phyloP scores from a whole-genome alignment of 2,888 invertebrate species.

The Cheilosia urbana region DNA sequence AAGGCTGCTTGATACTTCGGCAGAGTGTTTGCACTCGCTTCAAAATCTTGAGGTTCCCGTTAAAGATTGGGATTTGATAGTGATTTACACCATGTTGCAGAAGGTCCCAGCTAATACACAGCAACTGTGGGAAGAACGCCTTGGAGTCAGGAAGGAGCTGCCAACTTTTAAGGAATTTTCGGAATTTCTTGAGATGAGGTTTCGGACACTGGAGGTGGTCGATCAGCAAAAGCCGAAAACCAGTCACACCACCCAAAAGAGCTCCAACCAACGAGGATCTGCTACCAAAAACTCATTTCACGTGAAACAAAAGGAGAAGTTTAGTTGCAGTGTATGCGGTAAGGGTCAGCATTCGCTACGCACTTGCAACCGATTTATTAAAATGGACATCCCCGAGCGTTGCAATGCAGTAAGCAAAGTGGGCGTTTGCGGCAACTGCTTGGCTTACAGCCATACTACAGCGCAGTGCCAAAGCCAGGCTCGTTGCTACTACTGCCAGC shows the following conservation, averaged over 20 bases:
- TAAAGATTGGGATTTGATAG: background rate
- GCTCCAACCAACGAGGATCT: background rate
- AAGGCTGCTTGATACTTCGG: background rate
- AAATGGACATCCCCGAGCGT: background rate
- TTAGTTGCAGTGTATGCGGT: background rate
- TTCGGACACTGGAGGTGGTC: background rate
- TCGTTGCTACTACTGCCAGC: background rate
- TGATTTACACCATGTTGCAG: background rate
- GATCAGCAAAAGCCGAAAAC: background rate
- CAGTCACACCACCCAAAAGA: background rate
- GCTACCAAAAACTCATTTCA: background rate
- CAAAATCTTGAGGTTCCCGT: background rate
- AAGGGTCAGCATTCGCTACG: no score
- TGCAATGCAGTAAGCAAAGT: background rate
- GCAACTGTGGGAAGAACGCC: no score
- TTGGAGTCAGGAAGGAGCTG: background rate
- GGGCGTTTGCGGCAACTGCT: background rate
- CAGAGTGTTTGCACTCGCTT: background rate
- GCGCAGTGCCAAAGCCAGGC: background rate
- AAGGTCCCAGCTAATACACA: no score
- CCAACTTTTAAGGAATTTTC: background rate
- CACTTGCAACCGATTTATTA: background rate
- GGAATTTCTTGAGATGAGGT: background rate
- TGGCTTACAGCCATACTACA: background rate
- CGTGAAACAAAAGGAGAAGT: background rate